phyloP scores from a whole-genome alignment of 2,797 vertebrate species.

The Tokudaia tokunoshimensis region DNA sequence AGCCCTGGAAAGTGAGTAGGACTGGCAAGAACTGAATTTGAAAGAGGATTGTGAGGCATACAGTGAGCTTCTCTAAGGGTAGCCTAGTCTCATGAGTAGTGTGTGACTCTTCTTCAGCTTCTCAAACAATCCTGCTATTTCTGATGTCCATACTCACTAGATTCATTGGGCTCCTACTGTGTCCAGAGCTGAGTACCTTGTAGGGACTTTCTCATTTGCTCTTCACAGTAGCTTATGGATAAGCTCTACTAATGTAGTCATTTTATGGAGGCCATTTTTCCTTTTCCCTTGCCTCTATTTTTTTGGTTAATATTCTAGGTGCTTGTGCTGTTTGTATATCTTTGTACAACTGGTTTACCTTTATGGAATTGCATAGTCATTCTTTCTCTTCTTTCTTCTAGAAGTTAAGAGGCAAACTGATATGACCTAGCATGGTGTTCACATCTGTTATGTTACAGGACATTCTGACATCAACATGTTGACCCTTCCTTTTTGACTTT shows the following conservation, averaged over 20 bases:
- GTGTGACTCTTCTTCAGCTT: background rate
- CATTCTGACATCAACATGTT: background rate
- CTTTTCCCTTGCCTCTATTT: background rate
- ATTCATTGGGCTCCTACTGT: background rate
- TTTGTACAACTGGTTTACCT: background rate
- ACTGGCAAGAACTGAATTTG: background rate
- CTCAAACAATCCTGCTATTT: background rate
- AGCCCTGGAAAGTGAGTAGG: background rate
- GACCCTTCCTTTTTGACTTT: constrained; percentile 28
- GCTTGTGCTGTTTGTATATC: background rate
- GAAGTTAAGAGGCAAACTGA: background rate
- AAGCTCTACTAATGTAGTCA: background rate
- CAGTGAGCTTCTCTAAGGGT: background rate
- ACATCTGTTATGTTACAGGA: background rate
- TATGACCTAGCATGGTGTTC: background rate
- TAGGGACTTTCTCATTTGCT: background rate
- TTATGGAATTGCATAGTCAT: background rate
- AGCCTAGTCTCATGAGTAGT: background rate
- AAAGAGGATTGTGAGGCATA: background rate
- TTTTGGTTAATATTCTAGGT: background rate
- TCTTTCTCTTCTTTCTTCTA: background rate
- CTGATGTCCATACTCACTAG: too few species aligned
- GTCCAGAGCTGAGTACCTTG: background rate
- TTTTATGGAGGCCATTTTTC: background rate
- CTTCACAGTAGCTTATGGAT: background rate